Evolutionary conservation across 2,797 vertebrate species (phyloP), one percentile per base, ranked within the genome.

Genomic region (Parotocinclus haroldoi): DNA sequence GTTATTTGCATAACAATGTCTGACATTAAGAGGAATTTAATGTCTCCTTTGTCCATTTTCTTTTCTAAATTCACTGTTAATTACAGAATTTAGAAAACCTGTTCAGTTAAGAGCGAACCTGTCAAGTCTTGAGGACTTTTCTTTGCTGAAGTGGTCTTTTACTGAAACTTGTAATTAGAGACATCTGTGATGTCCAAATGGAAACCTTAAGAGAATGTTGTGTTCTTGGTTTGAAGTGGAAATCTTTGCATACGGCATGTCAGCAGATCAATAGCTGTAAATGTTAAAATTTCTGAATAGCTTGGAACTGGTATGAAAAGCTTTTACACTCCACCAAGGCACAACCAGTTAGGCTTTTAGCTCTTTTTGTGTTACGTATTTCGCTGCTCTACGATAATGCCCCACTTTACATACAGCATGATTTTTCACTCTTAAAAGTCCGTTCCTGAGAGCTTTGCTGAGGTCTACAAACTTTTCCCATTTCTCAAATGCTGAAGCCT

Each of bases 111-210:
- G 42, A 54, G 48, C 17, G 27, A 27, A 27, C 38, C 0, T 44
- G 57, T 61, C 63, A 72, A 17, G 10, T 55, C 50, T 52, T 13
- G 18, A 14, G 36, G 46, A 61, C 42, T 27, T 2, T 27, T 55
- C 4, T 50, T 50, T 7, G 4, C 44, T 66, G 19, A 40, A 51
- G 44, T 17, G 19, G n/a, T 46, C 14, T 13, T 66, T 66, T 36
- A 11, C 18, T 14, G 51, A 19, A 14, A 42, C n/a, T 11, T 9
- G 37, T 66, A 64, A 72, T 72, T 66, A 61, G 63, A 57, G 56
- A 66, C 46, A 17, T 36, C 19, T 39, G 12, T n/a, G 14, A 55
- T 42, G 45, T 56, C 58, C 19, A 45, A 61, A 56, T 61, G 49
- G 14, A 61, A 45, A 37, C 37, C 39, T 18, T 56, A n/a, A 49